phyloP scores from a whole-genome alignment of 2,113 vertebrate species.

The Prunella fulvescens region DNA sequence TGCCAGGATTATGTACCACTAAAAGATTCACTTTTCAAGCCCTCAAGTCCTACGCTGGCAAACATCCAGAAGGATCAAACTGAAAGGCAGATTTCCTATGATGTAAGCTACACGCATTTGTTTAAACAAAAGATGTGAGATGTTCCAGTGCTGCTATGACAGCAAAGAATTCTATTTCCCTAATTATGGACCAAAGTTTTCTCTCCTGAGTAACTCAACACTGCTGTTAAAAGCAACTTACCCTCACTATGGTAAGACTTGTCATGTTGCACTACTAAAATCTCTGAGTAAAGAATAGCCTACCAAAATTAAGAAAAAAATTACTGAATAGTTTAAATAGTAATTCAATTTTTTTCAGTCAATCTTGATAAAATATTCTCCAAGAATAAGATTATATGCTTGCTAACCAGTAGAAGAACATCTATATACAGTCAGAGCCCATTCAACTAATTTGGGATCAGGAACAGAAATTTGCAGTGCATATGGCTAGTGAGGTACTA shows the following conservation, averaged over 20 bases:
- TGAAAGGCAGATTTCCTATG: neutral
- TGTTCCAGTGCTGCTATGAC: neutral
- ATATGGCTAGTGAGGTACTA: neutral
- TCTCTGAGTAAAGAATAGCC: neutral
- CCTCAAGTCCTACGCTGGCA: neutral
- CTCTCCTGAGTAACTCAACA: neutral
- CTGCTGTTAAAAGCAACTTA: neutral
- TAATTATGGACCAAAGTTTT: neutral
- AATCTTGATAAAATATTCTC: neutral
- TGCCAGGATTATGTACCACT: neutral
- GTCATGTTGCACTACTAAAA: neutral
- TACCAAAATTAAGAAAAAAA: neutral
- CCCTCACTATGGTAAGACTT: neutral
- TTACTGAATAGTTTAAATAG: neutral
- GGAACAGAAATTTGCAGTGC: neutral
- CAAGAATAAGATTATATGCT: neutral
- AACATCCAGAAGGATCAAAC: conserved; percentile 17
- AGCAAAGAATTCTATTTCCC: neutral
- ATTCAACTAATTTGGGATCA: neutral
- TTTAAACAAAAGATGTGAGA: conserved; percentile 25
- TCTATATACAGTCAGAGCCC: neutral
- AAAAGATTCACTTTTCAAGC: neutral
- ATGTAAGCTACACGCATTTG: neutral
- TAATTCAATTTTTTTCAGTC: neutral
- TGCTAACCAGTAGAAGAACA: neutral